phyloP scores from a whole-genome alignment of 2,797 vertebrate genomes.

The Acropternis orthonyx region DNA sequence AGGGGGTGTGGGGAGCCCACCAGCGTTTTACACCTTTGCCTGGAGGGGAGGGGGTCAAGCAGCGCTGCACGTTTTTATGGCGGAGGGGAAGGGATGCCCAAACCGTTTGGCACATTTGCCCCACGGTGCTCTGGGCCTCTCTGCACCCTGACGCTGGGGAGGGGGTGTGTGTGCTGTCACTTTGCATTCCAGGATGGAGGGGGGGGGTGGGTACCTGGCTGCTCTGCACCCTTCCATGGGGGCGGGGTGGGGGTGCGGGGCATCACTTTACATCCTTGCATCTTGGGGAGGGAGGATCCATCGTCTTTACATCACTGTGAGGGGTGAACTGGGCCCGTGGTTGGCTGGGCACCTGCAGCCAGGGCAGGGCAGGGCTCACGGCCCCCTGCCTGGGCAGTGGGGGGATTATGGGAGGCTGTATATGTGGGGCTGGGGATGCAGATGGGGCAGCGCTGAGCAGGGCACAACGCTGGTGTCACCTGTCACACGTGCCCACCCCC shows the following conservation, averaged over 20 bases:
- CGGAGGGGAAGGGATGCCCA: not conserved
- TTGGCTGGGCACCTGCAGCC: not conserved
- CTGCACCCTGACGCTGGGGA: not conserved
- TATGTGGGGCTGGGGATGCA: not conserved
- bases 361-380: not conserved
- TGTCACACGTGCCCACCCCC: rapidly evolving
- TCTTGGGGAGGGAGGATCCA: not conserved
- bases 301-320: not conserved
- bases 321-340: not conserved
- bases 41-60: not conserved
- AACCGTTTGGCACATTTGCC: not conserved
- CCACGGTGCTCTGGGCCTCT: not conserved
- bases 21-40: not conserved
- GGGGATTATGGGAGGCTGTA: rapidly evolving
- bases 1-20: rapidly evolving
- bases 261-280: not conserved
- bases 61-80: not conserved
- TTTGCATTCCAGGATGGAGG: not conserved
- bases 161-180: not conserved
- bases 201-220: not conserved
- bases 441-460: not conserved
- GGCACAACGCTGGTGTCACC: not conserved
- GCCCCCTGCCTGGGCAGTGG: rapidly evolving
- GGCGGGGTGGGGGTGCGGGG: not conserved
- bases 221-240: not conserved